Evolutionary conservation across 92 coral and sea anemone species (phyloP), one percentile per base, ranked within the genome.

Genomic region (Palythoa grandis): DNA sequence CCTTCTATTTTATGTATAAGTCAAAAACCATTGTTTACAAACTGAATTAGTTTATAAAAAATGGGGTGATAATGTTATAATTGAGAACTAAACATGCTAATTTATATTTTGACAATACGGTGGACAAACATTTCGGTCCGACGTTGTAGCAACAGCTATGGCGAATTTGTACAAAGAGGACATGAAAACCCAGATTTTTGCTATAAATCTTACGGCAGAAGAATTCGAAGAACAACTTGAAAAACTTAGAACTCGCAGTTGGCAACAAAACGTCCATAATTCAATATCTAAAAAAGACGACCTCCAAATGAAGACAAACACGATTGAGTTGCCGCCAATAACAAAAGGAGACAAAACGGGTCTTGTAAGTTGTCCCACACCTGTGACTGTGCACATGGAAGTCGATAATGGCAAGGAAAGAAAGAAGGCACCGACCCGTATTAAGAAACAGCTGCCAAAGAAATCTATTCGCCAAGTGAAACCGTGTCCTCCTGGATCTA

Each of bases 141-240:
- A 43, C 6, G 74, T 12, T 70, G 74, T 13, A 16, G 43, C 74
- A 70, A 12, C 48, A 70, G 24, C 74, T 25, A 75, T 75, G 79
- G 65, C 10, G 38, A 52, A 16, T 20, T 17, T 29, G 60, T 35
- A 23, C 61, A n/a, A 75, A 1, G 24, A 52, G 24, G 13, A 20
- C 12, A 3, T 12, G 7, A 40, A 52, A 13, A 52, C 0, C 14
- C 43, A 14, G 24, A 13, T 75, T 24, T 22, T 75, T 37, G 22
- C 65, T 3, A 52, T 43, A 47, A 39, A 75, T 69, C 78, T 88
- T 50, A 77, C 88, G 20, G 88, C 88, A 5, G 88, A 84, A 6
- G 85, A 88, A 70, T 79, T 88, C 2, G 84, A 88, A 77, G 84
- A 39, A 37, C 75, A 74, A 20, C 88, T 88, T 11, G 91, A 88